Conservation (phyloP, 2,888 invertebrate species). For the Miltochrista miniata region DNA sequence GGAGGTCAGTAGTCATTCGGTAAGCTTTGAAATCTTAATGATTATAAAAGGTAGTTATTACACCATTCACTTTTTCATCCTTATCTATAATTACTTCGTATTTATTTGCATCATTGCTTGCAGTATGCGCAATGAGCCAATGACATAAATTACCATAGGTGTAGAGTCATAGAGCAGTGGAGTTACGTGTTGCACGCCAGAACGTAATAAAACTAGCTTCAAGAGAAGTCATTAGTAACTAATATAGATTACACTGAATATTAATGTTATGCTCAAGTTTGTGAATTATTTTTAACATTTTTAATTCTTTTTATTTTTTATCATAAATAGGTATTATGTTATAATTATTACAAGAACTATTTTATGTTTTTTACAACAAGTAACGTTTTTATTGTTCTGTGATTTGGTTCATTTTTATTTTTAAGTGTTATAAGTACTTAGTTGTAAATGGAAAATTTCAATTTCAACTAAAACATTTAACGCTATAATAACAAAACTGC, state of each 20-base stretch:
- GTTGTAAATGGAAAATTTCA: conserved; percentile 16
- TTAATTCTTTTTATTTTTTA: too few species aligned
- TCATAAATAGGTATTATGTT: too few species aligned
- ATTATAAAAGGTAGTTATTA: conserved; percentile 13
- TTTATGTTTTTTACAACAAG: too few species aligned
- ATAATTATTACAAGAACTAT: too few species aligned
- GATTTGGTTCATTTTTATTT: too few species aligned
- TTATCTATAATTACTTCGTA: conserved; percentile 25
- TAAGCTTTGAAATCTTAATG: conserved; percentile 1
- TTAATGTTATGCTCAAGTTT: not conserved
- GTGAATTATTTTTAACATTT: not conserved
- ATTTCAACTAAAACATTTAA: conserved; percentile 31
- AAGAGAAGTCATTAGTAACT: conserved; percentile 18
- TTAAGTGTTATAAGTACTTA: too few species aligned
- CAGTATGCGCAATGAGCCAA: conserved; percentile 27
- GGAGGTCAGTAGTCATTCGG: conserved; percentile 1
- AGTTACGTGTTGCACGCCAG: conserved; percentile 34
- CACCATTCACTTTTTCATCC: conserved; percentile 26
- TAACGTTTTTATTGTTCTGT: not conserved
- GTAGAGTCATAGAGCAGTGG: conserved; percentile 24
- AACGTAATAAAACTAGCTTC: conserved; percentile 17
- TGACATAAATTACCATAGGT: conserved; percentile 34
- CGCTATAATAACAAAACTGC: conserved; percentile 47
- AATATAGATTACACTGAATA: conserved; percentile 12
- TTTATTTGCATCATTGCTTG: conserved; percentile 23